These are phyloP conservation scores for Apeira syringaria DNA, from an alignment of 2,888 invertebrate species.

Conservation along the genomic window DNA sequence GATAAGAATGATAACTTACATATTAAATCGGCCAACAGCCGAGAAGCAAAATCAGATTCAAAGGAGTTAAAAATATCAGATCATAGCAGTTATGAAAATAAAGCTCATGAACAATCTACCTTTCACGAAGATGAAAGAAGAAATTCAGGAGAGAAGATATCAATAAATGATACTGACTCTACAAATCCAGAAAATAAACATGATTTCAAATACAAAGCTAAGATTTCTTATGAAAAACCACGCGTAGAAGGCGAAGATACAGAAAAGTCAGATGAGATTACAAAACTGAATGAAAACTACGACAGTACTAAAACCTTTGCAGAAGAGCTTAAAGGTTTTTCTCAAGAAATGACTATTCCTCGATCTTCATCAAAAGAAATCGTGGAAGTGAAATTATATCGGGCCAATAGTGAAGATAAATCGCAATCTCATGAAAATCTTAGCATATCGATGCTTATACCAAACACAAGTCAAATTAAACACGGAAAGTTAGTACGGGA, in stretches of 20 bases:
- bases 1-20: conserved; percentile 2
- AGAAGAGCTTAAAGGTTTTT: neutral
- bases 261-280: neutral
- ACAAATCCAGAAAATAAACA: neutral
- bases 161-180: neutral
- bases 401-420: conserved; percentile 1
- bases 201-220: neutral
- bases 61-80: conserved; percentile 2
- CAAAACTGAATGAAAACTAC: too few species aligned
- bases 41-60: conserved; percentile 2
- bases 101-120: conserved; percentile 9
- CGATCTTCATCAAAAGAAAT: conserved; percentile 11
- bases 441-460: neutral
- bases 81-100: conserved; percentile 2
- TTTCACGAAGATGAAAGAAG: conserved; percentile 3
- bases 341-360: neutral
- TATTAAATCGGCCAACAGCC: conserved; percentile 2
- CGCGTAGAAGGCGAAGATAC: neutral
- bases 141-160: neutral
- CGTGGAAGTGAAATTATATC: conserved; percentile 7
- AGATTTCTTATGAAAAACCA: conserved; percentile 2
- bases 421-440: neutral
- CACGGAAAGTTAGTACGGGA: conserved; percentile 22
- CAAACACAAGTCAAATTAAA: neutral
- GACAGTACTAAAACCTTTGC: conserved; percentile 1